These are phyloP conservation scores for Entomobrya multifasciata DNA, from an alignment of 2,888 invertebrate species.

Conservation along the genomic window DNA sequence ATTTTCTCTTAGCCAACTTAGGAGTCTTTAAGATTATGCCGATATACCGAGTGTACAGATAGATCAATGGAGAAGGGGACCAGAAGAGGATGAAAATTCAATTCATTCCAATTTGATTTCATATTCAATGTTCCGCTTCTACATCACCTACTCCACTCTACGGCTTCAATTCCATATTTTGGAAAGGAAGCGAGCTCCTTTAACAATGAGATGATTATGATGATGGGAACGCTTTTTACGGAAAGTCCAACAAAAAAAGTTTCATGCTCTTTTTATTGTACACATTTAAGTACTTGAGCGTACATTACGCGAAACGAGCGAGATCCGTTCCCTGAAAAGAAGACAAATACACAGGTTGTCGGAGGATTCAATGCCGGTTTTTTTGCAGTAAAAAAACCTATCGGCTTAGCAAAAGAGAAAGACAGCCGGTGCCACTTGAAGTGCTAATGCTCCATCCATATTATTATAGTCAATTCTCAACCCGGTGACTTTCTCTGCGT, in stretches of 20 bases:
- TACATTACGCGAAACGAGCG: not conserved
- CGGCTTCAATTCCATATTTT: conserved; percentile 12
- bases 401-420: conserved; percentile 1
- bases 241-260: conserved; percentile 41
- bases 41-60: no score
- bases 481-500: conserved; percentile 52
- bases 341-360: not conserved
- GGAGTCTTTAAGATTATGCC: not conserved
- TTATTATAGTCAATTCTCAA: conserved; percentile 36
- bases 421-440: conserved; percentile 35
- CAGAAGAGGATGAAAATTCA: conserved; percentile 59
- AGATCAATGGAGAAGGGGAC: conserved; percentile 24
- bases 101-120: conserved; percentile 62
- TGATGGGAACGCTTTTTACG: conserved; percentile 14
- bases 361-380: not conserved
- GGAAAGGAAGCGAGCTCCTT: not conserved
- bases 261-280: conserved; percentile 13
- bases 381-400: not conserved
- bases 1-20: not conserved
- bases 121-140: conserved; percentile 61
- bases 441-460: conserved; percentile 12
- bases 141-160: not conserved
- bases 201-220: not conserved
- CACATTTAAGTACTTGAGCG: conserved; percentile 37
- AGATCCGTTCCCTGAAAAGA: conserved; percentile 13